Evolutionary conservation across 1,140 invertebrate species (phyloP), one percentile per base, ranked within the genome.

Genomic region (Dysdera silvatica): DNA sequence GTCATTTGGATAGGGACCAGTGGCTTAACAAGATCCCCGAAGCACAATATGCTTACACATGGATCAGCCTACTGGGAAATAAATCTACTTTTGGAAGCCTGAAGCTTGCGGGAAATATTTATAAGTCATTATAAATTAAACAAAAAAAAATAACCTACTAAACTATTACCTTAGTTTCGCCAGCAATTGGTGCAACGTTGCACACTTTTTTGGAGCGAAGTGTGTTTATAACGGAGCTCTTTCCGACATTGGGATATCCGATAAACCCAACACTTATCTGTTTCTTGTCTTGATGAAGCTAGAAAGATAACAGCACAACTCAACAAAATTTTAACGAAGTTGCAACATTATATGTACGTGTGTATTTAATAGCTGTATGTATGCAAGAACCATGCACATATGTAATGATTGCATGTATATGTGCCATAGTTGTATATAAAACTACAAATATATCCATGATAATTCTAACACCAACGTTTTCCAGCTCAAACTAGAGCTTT

Each of bases 251-350:
- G 4, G 97, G 97, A 78, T 99, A 99, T 0, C 97, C 97, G 74
- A 99, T 97, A 63, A 99, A 91, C 14, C 96, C 97, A 54, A 99
- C 91, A 76, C 92, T 97, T 37, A 99, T 99, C 80, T 99, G 94
- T 73, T 97, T 96, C 71, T 95, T 95, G 71, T 98, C 93, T 51
- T 84, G 78, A 72, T 98, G 95, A 0, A 98, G 78, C 78, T 78
- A 45, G 10, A 58, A 61, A 52, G 49, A 35, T 53, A 45, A 62
- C 56, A 32, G 26, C 10, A 53, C 23, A 55, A 24, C 7, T 16
- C 32, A 3, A 58, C 14, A 32, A 35, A 47, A 29, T 3, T 7
- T 32, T 8, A 28, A 58, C 32, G 14, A 45, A 45, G n/a, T 29
- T 29, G 2, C 10, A 16, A 49, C 0, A 49, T 16, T 29, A 49